Base-by-base conservation (phyloP, 37 sponge, comb jelly and placozoan genomes). In the Hormiphora californensis region DNA sequence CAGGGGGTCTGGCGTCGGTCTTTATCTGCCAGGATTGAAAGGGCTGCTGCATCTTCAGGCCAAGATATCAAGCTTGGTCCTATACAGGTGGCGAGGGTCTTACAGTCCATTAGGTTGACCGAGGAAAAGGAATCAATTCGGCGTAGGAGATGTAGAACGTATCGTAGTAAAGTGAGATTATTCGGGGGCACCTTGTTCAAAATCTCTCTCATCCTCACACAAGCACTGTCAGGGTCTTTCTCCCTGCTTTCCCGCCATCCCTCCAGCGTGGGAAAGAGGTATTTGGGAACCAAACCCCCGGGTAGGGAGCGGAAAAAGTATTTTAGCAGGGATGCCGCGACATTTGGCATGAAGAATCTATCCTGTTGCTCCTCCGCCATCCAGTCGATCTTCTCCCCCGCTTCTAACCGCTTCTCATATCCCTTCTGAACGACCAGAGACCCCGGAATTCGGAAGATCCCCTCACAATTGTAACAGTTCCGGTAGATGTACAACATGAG, bases 381-480 rank as follows among this genome's bases (percentile, higher is more conserved):
- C 67, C 67, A 65, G 35, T 65, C 37, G 11, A 65, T 30, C 67
- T 39, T 4, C 17, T 65, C 67, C 9, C 67, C 67, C 9, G 67
- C 21, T 17, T 65, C 67, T 7, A 65, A 38, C 7, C 67, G 33
- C 38, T 33, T 65, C 28, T 65, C 67, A 2, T 36, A 34, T 11
- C 15, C 34, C 28, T 19, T 65, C 28, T 65, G 67, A 38, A 65
- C 37, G 37, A 28, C 37, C 9, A 65, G 67, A 11, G 67, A 27
- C 12, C 67, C 67, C 11, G 67, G 67, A 27, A 65, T 33, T 65
- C 67, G 32, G 37, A 65, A 65, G 9, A 65, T 65, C 4, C 67
- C 67, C 67, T 65, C 67, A 31, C 67, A 65, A 38, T 65, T 65
- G 37, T 65, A 65, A 38, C 67, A 65, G 17, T 65, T 35, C 11